A percentile compares a stretch with the other conserved stretches of the same genome.
Evolutionary conservation across 2,888 invertebrate species (phyloP).

Genomic region (Dynastes tityus): DNA sequence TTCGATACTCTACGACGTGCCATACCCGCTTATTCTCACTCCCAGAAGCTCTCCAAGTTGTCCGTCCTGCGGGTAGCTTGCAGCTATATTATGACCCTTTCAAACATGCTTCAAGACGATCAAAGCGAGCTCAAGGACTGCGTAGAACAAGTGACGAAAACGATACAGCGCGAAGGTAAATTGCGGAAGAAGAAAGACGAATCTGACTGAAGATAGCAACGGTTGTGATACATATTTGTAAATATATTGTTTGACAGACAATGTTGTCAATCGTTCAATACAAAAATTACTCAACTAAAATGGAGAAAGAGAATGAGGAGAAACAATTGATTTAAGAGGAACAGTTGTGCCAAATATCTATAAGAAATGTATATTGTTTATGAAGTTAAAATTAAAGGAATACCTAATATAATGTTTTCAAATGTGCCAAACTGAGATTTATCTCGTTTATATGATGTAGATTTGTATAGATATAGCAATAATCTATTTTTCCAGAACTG

Average conservation of each 20-base stretch:
- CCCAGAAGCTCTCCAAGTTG: conserved; percentile 93
- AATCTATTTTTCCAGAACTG: conserved; percentile 45
- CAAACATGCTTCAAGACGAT: conserved; percentile 81
- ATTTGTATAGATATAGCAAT: conserved; percentile 32
- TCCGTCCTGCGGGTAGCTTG: conserved; percentile 94
- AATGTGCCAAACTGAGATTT: conserved; percentile 41
- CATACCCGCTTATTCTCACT: conserved; percentile 93
- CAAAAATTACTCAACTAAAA: not conserved
- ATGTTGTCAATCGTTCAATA: conserved; percentile 9
- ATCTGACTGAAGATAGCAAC: conserved; percentile 49
- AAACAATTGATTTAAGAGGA: not conserved
- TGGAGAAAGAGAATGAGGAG: not conserved
- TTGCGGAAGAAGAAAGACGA: conserved; percentile 90
- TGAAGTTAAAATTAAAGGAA: not conserved
- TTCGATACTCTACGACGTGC: conserved; percentile 90
- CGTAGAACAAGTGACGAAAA: conserved; percentile 90
- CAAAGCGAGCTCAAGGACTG: conserved; percentile 77
- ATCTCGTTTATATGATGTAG: not conserved
- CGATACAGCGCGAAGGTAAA: conserved; percentile 94
- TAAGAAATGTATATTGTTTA: not conserved
- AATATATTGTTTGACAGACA: conserved; percentile 27
- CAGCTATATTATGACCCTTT: conserved; percentile 92
- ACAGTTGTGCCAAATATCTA: conserved; percentile 35
- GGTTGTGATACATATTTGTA: conserved; percentile 1
- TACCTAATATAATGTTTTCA: conserved; percentile 4